Base-by-base conservation (phyloP, 2,797 vertebrate genomes). In the Cichlasoma orientale region DNA sequence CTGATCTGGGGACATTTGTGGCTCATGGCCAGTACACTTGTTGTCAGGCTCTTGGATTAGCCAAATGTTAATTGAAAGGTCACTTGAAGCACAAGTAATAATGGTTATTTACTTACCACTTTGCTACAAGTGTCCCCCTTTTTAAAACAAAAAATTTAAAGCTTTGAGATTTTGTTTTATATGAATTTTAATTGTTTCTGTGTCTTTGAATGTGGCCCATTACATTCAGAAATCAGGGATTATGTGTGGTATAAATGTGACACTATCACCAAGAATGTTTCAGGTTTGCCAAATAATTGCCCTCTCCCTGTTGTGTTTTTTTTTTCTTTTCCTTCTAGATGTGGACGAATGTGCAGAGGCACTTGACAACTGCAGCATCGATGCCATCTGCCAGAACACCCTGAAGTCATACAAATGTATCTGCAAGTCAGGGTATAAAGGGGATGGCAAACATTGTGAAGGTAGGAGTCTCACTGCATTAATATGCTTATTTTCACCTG, bases 331-430 rank as follows among this genome's bases (percentile, higher is more conserved):
- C 56, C 13, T 63, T 78, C 7, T 94, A 99, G 98, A 99, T 95
- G 96, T 98, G 87, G 98, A 99, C 1, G 98, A 99, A 94, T 99
- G 98, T 23, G 97, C 97, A 59, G 97, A 99, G 87, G 97, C 96
- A 53, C 97, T 98, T 0, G 98, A 99, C 96, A 98, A 95, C 93
- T 99, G 98, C 93, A 98, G 98, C 94, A 99, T 99, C 4, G 98
- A 99, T 0, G 98, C 98, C 85, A 98, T 99, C 96, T 99, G 98
- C 94, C 98, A 99, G 95, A 99, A 99, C 93, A 99, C 98, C 44
- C 96, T 96, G 11, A 96, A 96, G 86, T 99, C 97, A 18, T 99
- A 99, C 95, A 99, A 98, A 91, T 99, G 98, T 91, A 99, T 99
- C 95, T 99, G 98, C 97, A 99, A 99, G 94, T 99, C 98, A 0